Evolutionary conservation across 2,113 vertebrate species (phyloP), one percentile per base, ranked within the genome.

Genomic region (Phycodurus eques): DNA sequence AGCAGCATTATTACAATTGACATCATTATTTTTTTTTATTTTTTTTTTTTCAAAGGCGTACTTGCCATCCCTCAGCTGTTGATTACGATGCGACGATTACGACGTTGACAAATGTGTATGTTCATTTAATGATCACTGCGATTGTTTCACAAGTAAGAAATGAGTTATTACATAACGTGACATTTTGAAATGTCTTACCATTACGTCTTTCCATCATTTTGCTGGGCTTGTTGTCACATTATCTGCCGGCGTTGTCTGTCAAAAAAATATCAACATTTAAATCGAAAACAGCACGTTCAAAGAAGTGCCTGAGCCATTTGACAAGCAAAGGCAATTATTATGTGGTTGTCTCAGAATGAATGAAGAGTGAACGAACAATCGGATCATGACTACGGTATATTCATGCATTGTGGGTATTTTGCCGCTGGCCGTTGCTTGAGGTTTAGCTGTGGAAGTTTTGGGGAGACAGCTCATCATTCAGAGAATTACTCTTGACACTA

Each of bases 171-270:
- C n/a, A n/a, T n/a, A n/a, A n/a, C n/a, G 27, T 62, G 35, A 62
- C 13, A 14, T 15, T 14, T 5, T 33, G 17, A 4, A 47, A 0
- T 67, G 88, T 49, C 47, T 43, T 96, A 97, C 96, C 95, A 33
- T 95, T 92, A 71, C 92, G 88, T 87, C 88, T 88, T 75, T 97
- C 95, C 96, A 95, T 97, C 73, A 62, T 88, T 73, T 75, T 67
- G 47, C 27, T 61, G 44, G 60, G 61, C 72, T 80, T 54, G 62
- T 67, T 73, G 76, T 79, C 75, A 78, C 77, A 81, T 85, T 72
- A 79, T 84, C 73, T 79, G 77, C 46, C 68, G 70, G 35, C 46
- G 70, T 4, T 67, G 70, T 79, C 89, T 92, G 82, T 42, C 42
- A 62, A 80, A 74, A 35, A 75, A 67, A 63, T 17, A 20, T 17